phyloP scores from a whole-genome alignment of 1,140 invertebrate species.

The Aphelinus certus region DNA sequence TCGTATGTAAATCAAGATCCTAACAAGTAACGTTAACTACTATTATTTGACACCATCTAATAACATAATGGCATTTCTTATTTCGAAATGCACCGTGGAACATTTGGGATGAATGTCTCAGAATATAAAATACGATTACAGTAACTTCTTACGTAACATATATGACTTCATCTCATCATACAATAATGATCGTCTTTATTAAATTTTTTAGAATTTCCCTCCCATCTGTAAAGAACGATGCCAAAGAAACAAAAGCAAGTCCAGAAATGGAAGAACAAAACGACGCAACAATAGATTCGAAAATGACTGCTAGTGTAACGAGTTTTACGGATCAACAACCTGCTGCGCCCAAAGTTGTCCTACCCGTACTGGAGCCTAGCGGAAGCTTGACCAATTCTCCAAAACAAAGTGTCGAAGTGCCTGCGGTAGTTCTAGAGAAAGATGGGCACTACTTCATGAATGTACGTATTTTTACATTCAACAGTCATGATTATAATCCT shows the following conservation, averaged over 20 bases:
- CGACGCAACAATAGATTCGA: conserved; percentile 33
- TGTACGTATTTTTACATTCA: conserved; percentile 48
- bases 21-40: too few species aligned
- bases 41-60: too few species aligned
- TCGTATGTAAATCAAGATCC: too few species aligned
- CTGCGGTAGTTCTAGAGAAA: conserved; percentile 58
- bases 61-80: too few species aligned
- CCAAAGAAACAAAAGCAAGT: conserved; percentile 34
- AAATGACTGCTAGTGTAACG: conserved; percentile 49
- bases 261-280: conserved; percentile 13
- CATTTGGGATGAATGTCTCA: too few species aligned
- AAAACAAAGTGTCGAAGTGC: conserved; percentile 44
- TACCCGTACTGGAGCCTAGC: conserved; percentile 59
- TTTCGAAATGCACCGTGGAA: too few species aligned
- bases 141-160: neutral
- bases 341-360: conserved; percentile 64
- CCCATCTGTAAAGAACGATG: conserved; percentile 36
- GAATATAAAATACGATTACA: too few species aligned
- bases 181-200: conserved; percentile 1
- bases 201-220: conserved; percentile 38
- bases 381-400: conserved; percentile 50
- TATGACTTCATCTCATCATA: too few species aligned
- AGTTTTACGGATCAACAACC: conserved; percentile 61
- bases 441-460: conserved; percentile 81
- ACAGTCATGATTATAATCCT: too few species aligned